Evolutionary conservation across 1,140 invertebrate genomes (phyloP), one percentile per base, ranked within the genome.

Genomic region (Drosophila equinoxialis): DNA sequence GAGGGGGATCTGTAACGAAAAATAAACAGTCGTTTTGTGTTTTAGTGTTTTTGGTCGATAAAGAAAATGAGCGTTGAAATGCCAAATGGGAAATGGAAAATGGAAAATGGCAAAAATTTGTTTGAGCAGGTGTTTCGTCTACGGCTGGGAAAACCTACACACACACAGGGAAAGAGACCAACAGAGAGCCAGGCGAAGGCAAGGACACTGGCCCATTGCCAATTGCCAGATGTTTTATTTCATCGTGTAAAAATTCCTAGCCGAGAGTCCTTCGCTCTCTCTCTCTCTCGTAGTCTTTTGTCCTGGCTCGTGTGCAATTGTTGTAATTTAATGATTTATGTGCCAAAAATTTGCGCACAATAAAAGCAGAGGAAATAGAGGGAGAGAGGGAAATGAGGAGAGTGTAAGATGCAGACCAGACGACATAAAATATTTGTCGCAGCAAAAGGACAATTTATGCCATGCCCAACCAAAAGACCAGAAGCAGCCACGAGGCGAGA

Each of bases 241-340:
- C 51, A 68, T 71, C 79, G 76, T 78, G 83, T 75, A 87, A 72
- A 87, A 82, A 87, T 79, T 86, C 14, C 37, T 20, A 23, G 42
- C 41, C 20, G 33, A 41, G 13, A 30, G 30, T 30, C 30, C 30
- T 30, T 30, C 6, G n/a, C n/a, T 10, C 26, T 20, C 2, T 17
- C 42, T 13, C 5, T 11, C 14, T 23, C 35, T 37, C 30, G 5
- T 8, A 37, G 30, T 10, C 35, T 37, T 37, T 37, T 37, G 35
- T 37, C 45, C n/a, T 39, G 0, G 45, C 45, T 51, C 45, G 45
- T 69, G 68, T 60, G 83, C 75, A 89, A 87, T 87, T 87, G 83
- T 87, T 87, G 84, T 87, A 83, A 87, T 86, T 89, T 85, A 78
- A 89, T 87, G 83, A 87, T 87, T 87, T 87, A 87, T 87, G 83